These are phyloP conservation scores for Alectura lathami DNA, from an alignment of 2,113 vertebrate species.

Conservation along the genomic window DNA sequence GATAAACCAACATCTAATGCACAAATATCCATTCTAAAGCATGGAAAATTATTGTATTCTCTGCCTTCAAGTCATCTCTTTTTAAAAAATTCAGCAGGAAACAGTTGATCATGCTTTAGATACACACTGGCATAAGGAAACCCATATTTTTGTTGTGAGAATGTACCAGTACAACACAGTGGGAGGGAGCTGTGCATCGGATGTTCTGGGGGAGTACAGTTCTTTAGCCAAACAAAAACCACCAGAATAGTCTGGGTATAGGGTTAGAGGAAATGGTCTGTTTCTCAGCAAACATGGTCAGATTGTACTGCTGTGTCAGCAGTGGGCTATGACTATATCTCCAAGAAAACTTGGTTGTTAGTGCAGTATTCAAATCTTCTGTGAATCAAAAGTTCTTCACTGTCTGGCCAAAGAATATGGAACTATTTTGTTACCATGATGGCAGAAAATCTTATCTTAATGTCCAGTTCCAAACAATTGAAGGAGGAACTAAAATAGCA, in stretches of 20 bases:
- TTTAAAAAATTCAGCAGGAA: neutral
- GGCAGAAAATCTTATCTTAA: neutral
- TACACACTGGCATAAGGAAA: neutral
- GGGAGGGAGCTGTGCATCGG: neutral
- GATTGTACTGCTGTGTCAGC: neutral
- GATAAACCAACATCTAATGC: neutral
- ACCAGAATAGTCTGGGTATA: neutral
- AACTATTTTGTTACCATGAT: neutral
- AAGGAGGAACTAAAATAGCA: constrained; percentile 45
- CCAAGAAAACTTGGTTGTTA: neutral
- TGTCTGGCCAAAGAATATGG: neutral
- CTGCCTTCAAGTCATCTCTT: neutral
- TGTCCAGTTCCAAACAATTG: neutral
- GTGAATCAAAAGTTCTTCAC: neutral
- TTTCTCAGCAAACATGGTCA: neutral
- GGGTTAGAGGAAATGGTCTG: neutral
- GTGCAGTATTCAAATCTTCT: neutral
- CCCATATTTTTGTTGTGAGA: neutral
- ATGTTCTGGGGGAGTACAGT: neutral
- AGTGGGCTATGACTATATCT: neutral
- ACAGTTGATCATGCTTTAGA: neutral
- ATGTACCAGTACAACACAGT: neutral
- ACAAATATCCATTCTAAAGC: neutral
- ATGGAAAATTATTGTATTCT: neutral
- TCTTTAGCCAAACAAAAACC: neutral